phyloP scores from a whole-genome alignment of 2,113 vertebrate genomes.

The Passer domesticus region DNA sequence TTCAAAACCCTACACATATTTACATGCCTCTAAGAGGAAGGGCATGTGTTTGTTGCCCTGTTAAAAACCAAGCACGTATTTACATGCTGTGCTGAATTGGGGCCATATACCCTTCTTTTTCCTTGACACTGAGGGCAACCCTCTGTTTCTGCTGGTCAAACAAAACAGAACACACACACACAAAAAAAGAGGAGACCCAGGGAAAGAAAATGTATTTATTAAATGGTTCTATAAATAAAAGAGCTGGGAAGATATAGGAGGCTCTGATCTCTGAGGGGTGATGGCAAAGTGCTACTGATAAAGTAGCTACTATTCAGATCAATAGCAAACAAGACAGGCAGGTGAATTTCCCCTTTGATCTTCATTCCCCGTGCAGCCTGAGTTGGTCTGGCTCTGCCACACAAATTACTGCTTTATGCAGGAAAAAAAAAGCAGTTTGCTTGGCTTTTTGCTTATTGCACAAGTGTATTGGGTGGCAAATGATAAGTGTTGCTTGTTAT shows the following conservation, averaged over 20 bases:
- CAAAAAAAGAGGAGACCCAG: background rate
- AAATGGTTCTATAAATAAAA: constrained; percentile 71
- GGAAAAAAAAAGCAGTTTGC: background rate
- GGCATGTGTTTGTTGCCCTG: background rate
- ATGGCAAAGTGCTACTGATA: constrained; percentile 65
- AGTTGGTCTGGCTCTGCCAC: background rate
- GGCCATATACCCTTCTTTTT: constrained; percentile 47
- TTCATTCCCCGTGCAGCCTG: background rate
- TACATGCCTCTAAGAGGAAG: background rate
- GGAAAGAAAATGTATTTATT: constrained; percentile 60
- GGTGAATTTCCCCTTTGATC: constrained; percentile 62
- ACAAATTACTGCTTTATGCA: constrained; percentile 57
- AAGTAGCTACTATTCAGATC: constrained; percentile 60
- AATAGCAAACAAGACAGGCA: constrained; percentile 62
- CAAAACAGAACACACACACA: background rate
- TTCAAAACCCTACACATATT: background rate
- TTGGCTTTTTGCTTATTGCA: constrained; percentile 48
- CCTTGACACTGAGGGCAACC: constrained; percentile 32
- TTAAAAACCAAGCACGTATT: constrained; percentile 10
- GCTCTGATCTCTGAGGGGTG: constrained; percentile 58
- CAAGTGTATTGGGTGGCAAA: background rate
- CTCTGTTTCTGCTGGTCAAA: constrained; percentile 61
- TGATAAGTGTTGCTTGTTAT: background rate
- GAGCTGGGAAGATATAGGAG: constrained; percentile 35
- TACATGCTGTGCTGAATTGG: constrained; percentile 48